Base-by-base conservation (phyloP, 2,113 vertebrate species). In the Tyrannus savana region DNA sequence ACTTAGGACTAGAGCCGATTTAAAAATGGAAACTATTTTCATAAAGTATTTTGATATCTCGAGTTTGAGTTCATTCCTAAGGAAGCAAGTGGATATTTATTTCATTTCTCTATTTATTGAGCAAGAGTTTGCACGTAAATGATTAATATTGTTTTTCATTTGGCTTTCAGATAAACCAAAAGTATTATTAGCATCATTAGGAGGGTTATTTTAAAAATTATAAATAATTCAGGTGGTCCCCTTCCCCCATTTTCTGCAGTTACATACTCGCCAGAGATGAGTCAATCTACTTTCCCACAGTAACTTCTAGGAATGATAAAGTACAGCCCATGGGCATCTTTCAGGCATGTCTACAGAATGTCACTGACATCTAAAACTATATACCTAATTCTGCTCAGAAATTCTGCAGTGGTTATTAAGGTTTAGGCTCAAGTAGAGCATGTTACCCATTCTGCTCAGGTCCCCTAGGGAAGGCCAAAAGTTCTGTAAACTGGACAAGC, bases 11-110 rank as follows among this genome's bases (percentile, higher is more conserved):
- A 84, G 35, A 79, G 56, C 21, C 79, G 30, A 24, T 56, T 90
- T 78, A 79, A 95, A 93, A 96, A 72, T 33, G 3, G 27, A 90
- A 82, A 46, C 56, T 77, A 50, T 93, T 90, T 90, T 92, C 67
- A 60, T 59, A 24, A 24, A 39, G 27, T 35, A 55, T 87, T 75
- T 82, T 85, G 44, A 73, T 85, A 22, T 47, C 56, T 71, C 33
- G 33, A 68, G 10, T 88, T 55, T 42, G 47, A 81, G 22, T 81
- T 80, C 14, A 56, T 88, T 82, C 49, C 24, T 76, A 79, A 76
- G 35, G 16, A 93, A 93, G 74, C 12, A 76, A 80, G 33, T 12
- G 76, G 33, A 90, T 73, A 87, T 89, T 85, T 55, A 68, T 55
- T 55, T 83, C 4, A 52, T 33, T 85, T 78, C 27, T 52, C 23